Conservation (phyloP, 2,888 invertebrate species). For the Phaonia tiefii region DNA sequence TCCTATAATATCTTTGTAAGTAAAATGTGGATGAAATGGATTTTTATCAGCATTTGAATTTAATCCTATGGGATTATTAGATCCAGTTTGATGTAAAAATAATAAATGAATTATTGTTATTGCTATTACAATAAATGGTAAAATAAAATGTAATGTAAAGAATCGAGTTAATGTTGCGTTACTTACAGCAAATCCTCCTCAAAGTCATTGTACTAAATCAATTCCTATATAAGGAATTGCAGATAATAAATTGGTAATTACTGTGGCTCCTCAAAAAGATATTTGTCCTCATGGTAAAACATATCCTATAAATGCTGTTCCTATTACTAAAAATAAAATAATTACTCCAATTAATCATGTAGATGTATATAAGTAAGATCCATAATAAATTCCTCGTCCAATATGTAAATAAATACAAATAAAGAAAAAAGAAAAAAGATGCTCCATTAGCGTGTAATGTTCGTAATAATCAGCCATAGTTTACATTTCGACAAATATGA, state of each 20-base stretch:
- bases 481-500: slow-evolving; percentile 82
- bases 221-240: slow-evolving; percentile 86
- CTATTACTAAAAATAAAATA: slow-evolving; percentile 86
- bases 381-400: slow-evolving; percentile 85
- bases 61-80: slow-evolving; percentile 85
- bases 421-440: slow-evolving; percentile 87
- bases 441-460: slow-evolving; percentile 86
- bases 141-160: slow-evolving; percentile 87
- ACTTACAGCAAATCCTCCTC: slow-evolving; percentile 88
- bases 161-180: slow-evolving; percentile 88
- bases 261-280: slow-evolving; percentile 90
- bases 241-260: slow-evolving; percentile 89
- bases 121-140: slow-evolving; percentile 86
- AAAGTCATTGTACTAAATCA: slow-evolving; percentile 86
- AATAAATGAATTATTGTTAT: slow-evolving; percentile 84
- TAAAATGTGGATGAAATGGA: slow-evolving; percentile 85
- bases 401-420: slow-evolving; percentile 86
- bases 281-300: slow-evolving; percentile 90
- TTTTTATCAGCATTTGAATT: slow-evolving; percentile 86
- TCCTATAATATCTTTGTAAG: slow-evolving; percentile 84
- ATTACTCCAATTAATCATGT: slow-evolving; percentile 86
- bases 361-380: slow-evolving; percentile 81
- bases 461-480: slow-evolving; percentile 56
- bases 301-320: slow-evolving; percentile 89
- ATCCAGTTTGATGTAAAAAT: slow-evolving; percentile 86